phyloP scores from a whole-genome alignment of 1,140 invertebrate genomes.

The Conus betulinus region DNA sequence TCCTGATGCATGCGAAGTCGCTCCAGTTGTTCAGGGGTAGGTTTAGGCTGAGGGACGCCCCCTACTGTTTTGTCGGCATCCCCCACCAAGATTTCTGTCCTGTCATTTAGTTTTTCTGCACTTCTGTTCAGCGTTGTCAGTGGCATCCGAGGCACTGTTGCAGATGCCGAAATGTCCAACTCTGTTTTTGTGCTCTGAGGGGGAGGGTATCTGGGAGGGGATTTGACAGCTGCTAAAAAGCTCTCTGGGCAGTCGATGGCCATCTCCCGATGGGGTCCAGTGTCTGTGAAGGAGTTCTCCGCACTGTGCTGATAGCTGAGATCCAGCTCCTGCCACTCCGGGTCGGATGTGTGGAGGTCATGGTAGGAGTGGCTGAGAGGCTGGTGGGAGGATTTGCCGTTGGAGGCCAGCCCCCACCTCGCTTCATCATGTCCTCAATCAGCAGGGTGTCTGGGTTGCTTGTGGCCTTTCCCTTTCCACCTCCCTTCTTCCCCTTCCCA shows the following conservation, averaged over 20 bases:
- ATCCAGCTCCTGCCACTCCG: conserved; percentile 48
- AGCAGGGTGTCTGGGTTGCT: conserved; percentile 58
- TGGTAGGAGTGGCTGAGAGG: conserved; percentile 55
- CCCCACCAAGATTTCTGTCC: conserved; percentile 41
- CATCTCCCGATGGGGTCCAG: conserved; percentile 85
- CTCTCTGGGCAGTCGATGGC: conserved; percentile 98
- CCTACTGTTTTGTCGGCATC: conserved; percentile 45
- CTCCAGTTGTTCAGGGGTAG: conserved; percentile 86
- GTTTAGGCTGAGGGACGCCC: conserved; percentile 37
- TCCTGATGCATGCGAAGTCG: conserved; percentile 90
- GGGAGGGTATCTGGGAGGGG: conserved; percentile 91
- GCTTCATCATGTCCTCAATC: conserved; percentile 56
- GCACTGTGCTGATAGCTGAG: conserved; percentile 47
- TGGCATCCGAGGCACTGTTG: conserved; percentile 75
- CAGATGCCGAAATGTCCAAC: neutral
- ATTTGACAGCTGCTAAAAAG: conserved; percentile 93
- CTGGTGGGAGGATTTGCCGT: conserved; percentile 47
- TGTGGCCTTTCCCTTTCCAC: conserved; percentile 36
- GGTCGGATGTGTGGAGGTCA: conserved; percentile 46
- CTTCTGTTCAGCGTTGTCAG: conserved; percentile 55
- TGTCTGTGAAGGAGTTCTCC: conserved; percentile 61
- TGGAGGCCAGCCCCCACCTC: conserved; percentile 35
- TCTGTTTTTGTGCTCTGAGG: conserved; percentile 72
- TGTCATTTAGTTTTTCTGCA: conserved; percentile 40
- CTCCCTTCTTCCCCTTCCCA: conserved; percentile 42